A percentile compares a stretch with the other conserved stretches of the same genome.
Conservation (phyloP, 2,888 invertebrate species). For the Argyra leucocephala region DNA sequence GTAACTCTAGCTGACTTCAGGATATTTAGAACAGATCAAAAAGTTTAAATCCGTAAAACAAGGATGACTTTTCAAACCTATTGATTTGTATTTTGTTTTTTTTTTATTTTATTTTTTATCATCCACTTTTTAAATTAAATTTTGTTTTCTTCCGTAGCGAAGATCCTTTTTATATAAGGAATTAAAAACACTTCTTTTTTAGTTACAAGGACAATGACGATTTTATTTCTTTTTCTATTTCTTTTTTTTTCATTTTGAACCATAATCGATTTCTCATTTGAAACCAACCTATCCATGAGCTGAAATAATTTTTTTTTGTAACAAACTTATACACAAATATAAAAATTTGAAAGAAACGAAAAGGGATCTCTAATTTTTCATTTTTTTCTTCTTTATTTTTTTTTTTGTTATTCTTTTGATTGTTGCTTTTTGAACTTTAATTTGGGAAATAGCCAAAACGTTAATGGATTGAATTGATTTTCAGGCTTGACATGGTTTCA, state of each 20-base stretch:
- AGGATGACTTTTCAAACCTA: neutral
- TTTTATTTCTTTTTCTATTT: too few relatives aligned
- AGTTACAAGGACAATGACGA: neutral
- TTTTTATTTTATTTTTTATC: neutral
- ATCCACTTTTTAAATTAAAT: neutral
- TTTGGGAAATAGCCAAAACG: constrained; percentile 1
- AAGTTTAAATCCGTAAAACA: neutral
- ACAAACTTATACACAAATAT: neutral
- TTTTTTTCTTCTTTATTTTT: neutral
- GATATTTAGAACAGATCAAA: neutral
- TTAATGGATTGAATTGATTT: constrained; percentile 6
- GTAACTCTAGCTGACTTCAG: too few relatives aligned
- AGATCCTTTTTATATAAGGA: neutral
- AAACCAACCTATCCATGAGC: neutral
- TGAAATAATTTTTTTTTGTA: neutral
- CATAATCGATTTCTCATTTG: neutral
- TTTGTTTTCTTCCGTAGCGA: too few relatives aligned
- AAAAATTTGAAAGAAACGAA: neutral
- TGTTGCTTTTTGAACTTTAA: constrained; percentile 6
- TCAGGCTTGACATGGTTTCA: constrained; percentile 1
- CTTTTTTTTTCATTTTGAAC: too few relatives aligned
- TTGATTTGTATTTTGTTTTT: neutral
- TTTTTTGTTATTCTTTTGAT: neutral
- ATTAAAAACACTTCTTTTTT: constrained; percentile 6
- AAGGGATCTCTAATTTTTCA: neutral